Evolutionary conservation across 2,888 invertebrate species (phyloP), one percentile per base, ranked within the genome.

Genomic region (Drosophila sordidapex): DNA sequence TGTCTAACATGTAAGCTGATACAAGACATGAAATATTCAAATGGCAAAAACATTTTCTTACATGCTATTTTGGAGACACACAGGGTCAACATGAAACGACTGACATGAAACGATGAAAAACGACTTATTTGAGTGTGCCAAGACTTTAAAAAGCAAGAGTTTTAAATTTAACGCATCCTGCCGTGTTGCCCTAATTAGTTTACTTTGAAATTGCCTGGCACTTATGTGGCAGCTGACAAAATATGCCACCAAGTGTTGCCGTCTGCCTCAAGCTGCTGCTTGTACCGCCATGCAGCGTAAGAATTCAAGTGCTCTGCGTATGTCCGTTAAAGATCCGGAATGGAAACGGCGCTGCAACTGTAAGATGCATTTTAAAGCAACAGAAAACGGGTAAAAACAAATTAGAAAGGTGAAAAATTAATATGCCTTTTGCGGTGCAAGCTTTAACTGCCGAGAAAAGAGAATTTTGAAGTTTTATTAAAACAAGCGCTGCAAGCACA

Each of bases 181-280:
- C 15, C 68, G 51, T 43, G 46, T 62, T 82, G 81, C 57, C 65
- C 64, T 76, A 80, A 83, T 83, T 83, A 83, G 82, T 80, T 82
- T 75, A 76, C 71, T 80, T 83, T 68, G 64, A 60, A 58, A 43
- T 52, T 33, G 61, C 65, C 27, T 46, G 63, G 56, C 66, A 77
- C 62, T 81, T 67, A 61, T 75, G 80, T 75, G 82, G 69, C 74
- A 77, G 70, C 76, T 81, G 73, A 53, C 69, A 71, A 74, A 81
- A 79, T 72, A 70, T 69, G 67, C 48, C 67, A 46, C 58, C 75
- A 78, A 71, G 71, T 66, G 53, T 46, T 66, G 52, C 15, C 33
- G 25, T 29, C 40, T 60, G 51, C 60, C 35, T 25, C 61, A 21
- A 43, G 40, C 25, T 53, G 61, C 43, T 63, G 48, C 64, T 56